Base-by-base conservation (phyloP, 37 sponge, comb jelly and placozoan species). In the Ianthella basta region DNA sequence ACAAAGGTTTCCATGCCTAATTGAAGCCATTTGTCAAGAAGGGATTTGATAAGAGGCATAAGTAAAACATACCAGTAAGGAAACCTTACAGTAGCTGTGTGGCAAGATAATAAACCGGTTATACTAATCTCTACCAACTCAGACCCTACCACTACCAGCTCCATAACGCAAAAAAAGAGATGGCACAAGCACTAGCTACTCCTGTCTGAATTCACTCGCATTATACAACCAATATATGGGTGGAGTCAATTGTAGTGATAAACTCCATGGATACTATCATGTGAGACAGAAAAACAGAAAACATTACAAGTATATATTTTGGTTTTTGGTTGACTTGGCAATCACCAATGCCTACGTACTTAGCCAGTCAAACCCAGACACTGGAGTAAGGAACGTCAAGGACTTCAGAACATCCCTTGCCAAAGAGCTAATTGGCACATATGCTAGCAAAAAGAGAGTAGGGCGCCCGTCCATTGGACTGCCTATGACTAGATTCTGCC, bases 221-320 rank as follows among this genome's bases (percentile, higher is more conserved):
- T 27, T 61, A 10, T 61, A 61, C 29, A 61, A 61, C 29, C 27
- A 4, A 29, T 10, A 61, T 10, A 61, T 61, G 64, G 64, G 64
- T 5, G 64, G 64, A 27, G 64, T 61, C 3, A 12, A 61, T 12
- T 6, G 24, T 2, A 29, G 4, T 61, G 64, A 61, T 12, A 2
- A 29, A 5, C 24, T n/a, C 27, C 59, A 73, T 18, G 44, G 74
- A 16, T 81, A 80, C 23, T 87, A 87, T 30, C 27, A 20, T 37
- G 59, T 69, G 8, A 2, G 87, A 30, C 14, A 30, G 41, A 87
- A 87, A 55, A 34, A 41, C 12, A 80, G 82, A 25, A 81, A 87
- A 25, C 66, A 34, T 55, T 80, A 81, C 69, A 81, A 81, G 39
- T 81, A 81, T 23, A 56, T 87, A 23, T 87, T 81, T 55, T 87